These are phyloP conservation scores for Lasioglossum calceatum DNA, from an alignment of 2,888 invertebrate species.

Conservation along the genomic window DNA sequence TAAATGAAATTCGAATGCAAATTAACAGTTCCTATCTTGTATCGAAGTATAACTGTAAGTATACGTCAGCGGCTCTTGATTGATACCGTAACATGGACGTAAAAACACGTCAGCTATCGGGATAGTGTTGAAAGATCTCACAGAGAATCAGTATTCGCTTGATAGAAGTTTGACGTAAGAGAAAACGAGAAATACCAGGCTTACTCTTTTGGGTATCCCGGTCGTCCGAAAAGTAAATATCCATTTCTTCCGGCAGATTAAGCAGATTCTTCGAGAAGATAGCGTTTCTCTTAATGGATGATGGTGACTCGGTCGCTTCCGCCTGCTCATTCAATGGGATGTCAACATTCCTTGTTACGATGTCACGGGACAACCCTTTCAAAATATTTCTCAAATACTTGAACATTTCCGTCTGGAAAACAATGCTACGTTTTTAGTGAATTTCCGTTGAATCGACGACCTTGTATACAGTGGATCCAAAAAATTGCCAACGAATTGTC, in stretches of 20 bases:
- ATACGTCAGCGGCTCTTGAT: neutral
- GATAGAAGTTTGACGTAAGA: neutral
- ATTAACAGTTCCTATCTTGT: neutral
- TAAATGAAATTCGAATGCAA: neutral
- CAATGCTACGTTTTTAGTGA: too few species aligned
- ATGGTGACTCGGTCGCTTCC: slow-evolving; percentile 6
- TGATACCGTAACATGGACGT: neutral
- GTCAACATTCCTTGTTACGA: slow-evolving; percentile 31
- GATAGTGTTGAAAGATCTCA: neutral
- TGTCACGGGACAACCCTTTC: slow-evolving; percentile 31
- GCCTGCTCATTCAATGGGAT: slow-evolving; percentile 24
- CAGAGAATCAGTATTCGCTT: too few species aligned
- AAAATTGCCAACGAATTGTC: too few species aligned
- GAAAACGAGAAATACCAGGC: slow-evolving; percentile 23
- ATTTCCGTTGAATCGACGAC: neutral
- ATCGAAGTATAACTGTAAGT: neutral
- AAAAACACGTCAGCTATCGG: neutral
- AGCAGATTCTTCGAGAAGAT: slow-evolving; percentile 24
- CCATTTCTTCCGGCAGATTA: slow-evolving; percentile 21
- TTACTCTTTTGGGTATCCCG: slow-evolving; percentile 13
- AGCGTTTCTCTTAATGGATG: slow-evolving; percentile 23
- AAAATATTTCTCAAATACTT: slow-evolving; percentile 55
- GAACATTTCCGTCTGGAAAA: slow-evolving; percentile 63
- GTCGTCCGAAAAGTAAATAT: slow-evolving; percentile 24
- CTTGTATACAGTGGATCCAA: too few species aligned